Conservation (phyloP, 2,888 invertebrate species). For the Cosmorhoe ocellata region DNA sequence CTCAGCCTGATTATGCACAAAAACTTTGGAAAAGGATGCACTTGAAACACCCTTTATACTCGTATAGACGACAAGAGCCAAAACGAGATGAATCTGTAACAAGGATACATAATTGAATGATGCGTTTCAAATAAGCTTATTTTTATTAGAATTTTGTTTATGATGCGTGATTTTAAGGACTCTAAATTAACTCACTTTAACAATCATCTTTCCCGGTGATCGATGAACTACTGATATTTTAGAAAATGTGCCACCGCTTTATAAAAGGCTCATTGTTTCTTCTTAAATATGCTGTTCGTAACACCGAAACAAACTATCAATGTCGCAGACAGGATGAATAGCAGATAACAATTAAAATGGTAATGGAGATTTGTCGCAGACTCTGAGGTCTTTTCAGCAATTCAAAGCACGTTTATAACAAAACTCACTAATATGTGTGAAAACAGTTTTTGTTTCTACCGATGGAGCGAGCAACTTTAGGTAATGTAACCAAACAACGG, state of each 20-base stretch:
- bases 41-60: constrained; percentile 43
- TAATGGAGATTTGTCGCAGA: constrained; percentile 52
- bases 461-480: constrained; percentile 50
- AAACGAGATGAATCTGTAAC: constrained; percentile 51
- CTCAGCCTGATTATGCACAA: constrained; percentile 55
- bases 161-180: too few species aligned
- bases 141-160: too few species aligned
- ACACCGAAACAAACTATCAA: constrained; percentile 80
- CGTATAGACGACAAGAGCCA: constrained; percentile 46
- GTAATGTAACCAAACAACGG: constrained; percentile 41
- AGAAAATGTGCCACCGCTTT: constrained; percentile 62
- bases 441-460: constrained; percentile 56
- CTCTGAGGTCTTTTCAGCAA: constrained; percentile 45
- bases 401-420: constrained; percentile 67
- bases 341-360: constrained; percentile 63
- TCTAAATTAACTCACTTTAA: constrained; percentile 62
- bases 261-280: constrained; percentile 71
- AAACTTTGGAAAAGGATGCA: constrained; percentile 64
- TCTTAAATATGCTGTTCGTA: constrained; percentile 72
- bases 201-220: constrained; percentile 73
- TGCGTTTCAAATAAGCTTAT: too few species aligned
- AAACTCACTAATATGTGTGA: constrained; percentile 61
- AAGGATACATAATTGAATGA: constrained; percentile 12
- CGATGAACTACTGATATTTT: constrained; percentile 73
- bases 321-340: constrained; percentile 75